Evolutionary conservation across 2,888 invertebrate genomes (phyloP).

Genomic region (Magallana nippona): DNA sequence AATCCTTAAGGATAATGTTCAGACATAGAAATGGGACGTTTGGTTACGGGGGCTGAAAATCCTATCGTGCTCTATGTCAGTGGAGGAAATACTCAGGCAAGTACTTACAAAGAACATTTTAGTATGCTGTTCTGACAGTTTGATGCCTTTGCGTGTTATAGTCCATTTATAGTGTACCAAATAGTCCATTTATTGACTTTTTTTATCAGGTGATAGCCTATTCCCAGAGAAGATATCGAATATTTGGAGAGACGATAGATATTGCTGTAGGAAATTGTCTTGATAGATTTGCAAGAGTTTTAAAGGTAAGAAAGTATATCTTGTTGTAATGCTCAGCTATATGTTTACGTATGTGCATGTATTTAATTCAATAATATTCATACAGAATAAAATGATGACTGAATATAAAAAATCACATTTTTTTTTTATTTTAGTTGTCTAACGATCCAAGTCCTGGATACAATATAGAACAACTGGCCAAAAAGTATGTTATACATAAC

Average conservation of each 20-base stretch:
- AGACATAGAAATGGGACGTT: slow-evolving; percentile 99
- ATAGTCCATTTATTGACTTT: not conserved
- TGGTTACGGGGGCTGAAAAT: slow-evolving; percentile 95
- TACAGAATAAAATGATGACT: not conserved
- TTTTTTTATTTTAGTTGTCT: slow-evolving; percentile 84
- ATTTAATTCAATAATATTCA: too few species aligned
- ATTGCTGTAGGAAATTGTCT: slow-evolving; percentile 99
- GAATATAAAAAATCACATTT: not conserved
- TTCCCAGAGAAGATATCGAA: slow-evolving; percentile 92
- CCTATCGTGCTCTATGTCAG: slow-evolving; percentile 99
- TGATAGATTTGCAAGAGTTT: slow-evolving; percentile 96
- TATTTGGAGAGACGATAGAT: slow-evolving; percentile 99
- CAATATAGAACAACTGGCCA: slow-evolving; percentile 98
- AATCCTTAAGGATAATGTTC: slow-evolving; percentile 24
- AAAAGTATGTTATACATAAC: slow-evolving; percentile 83
- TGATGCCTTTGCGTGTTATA: too few species aligned
- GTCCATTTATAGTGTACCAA: too few species aligned
- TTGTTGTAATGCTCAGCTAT: too few species aligned
- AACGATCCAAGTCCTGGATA: slow-evolving; percentile 99
- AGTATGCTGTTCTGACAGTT: too few species aligned
- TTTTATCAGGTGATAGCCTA: slow-evolving; percentile 94
- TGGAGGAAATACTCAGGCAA: slow-evolving; percentile 92
- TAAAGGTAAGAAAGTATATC: slow-evolving; percentile 83
- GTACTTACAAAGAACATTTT: not conserved
- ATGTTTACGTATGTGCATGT: too few species aligned